Percentiles rank a stretch among this genome's conserved stretches.
These are phyloP conservation scores for Pelodiscus sinensis DNA, from an alignment of 2,113 vertebrate species.

Conservation along the genomic window DNA sequence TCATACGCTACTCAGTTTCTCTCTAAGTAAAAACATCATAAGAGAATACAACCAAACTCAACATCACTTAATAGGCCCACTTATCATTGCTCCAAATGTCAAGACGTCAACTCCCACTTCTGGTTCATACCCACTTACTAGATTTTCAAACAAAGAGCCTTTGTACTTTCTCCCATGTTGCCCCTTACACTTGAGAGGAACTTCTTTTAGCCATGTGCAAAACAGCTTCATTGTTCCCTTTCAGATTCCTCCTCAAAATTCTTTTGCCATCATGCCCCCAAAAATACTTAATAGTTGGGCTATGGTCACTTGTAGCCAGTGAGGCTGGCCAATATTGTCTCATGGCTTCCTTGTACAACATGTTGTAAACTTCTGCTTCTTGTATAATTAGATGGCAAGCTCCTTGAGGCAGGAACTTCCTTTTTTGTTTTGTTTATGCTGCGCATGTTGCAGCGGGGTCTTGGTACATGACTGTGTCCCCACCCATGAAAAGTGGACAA, in stretches of 20 bases:
- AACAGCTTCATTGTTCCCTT: background rate
- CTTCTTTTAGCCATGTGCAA: background rate
- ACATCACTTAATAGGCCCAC: background rate
- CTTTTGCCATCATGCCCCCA: background rate
- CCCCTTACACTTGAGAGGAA: background rate
- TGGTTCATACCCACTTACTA: background rate
- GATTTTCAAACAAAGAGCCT: background rate
- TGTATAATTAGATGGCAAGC: background rate
- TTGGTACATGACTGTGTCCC: background rate
- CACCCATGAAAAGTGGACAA: too few relatives aligned
- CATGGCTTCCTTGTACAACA: background rate
- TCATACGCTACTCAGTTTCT: background rate
- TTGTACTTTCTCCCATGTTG: background rate
- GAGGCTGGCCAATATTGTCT: background rate
- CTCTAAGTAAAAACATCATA: background rate
- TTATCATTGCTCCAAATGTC: background rate
- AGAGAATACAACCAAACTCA: background rate
- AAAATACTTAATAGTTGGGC: background rate
- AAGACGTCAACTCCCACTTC: background rate
- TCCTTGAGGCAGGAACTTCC: background rate
- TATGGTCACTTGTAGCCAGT: background rate
- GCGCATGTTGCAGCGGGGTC: background rate
- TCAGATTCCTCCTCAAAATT: background rate
- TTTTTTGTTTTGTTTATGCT: background rate
- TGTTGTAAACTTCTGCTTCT: background rate